Evolutionary conservation across 2,888 invertebrate species (phyloP).

Genomic region (Cerceris ruficornis): DNA sequence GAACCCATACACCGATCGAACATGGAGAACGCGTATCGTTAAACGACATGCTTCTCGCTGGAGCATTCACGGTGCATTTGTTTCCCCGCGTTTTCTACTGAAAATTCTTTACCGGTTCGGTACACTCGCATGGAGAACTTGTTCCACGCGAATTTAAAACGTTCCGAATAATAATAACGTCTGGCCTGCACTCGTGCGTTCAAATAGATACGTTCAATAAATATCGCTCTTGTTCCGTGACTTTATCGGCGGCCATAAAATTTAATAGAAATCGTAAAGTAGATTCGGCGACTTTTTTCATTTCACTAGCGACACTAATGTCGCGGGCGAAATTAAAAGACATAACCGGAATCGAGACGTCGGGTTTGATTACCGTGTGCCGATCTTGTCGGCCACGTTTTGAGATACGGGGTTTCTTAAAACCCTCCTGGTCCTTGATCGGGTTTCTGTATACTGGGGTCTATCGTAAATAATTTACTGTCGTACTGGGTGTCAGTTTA

Average conservation of each 20-base stretch:
- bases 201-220: slow-evolving; percentile 4
- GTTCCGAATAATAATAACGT: slow-evolving; percentile 1
- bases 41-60: slow-evolving; percentile 50
- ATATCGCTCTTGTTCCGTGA: slow-evolving; percentile 4
- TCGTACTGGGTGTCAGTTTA: no score
- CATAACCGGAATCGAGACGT: slow-evolving; percentile 3
- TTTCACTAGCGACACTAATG: neutral
- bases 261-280: slow-evolving; percentile 28
- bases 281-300: slow-evolving; percentile 2
- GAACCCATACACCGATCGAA: slow-evolving; percentile 24
- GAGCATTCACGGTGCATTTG: slow-evolving; percentile 33
- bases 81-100: slow-evolving; percentile 39
- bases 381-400: neutral
- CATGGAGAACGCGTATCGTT: slow-evolving; percentile 44
- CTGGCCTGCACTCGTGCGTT: neutral
- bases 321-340: neutral
- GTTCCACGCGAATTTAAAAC: slow-evolving; percentile 20
- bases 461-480: no score
- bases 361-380: neutral
- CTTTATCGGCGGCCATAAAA: slow-evolving; percentile 37
- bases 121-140: slow-evolving; percentile 9
- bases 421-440: neutral
- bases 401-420: slow-evolving; percentile 1
- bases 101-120: slow-evolving; percentile 23
- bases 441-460: no score